phyloP scores from a whole-genome alignment of 2,888 invertebrate genomes.

The Liodrosophila aerea region DNA sequence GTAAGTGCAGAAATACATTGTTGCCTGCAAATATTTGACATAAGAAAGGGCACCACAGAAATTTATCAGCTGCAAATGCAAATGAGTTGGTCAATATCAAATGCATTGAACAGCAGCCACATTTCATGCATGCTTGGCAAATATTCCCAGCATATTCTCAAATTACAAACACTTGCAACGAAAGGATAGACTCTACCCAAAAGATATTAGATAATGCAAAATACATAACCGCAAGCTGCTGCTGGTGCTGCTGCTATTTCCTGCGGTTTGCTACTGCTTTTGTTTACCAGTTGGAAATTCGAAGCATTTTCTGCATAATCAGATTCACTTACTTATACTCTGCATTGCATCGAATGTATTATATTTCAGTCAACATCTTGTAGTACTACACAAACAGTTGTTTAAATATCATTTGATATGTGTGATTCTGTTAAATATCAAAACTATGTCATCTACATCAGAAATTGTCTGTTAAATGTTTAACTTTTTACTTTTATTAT shows the following conservation, averaged over 20 bases:
- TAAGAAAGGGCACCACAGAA: slow-evolving; percentile 44
- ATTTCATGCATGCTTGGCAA: slow-evolving; percentile 63
- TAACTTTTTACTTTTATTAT: too few species aligned
- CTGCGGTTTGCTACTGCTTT: slow-evolving; percentile 35
- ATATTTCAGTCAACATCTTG: too few species aligned
- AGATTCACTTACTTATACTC: slow-evolving; percentile 10
- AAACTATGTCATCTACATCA: too few species aligned
- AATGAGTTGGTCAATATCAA: slow-evolving; percentile 58
- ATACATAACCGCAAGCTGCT: slow-evolving; percentile 37
- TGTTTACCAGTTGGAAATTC: slow-evolving; percentile 25
- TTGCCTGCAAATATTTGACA: slow-evolving; percentile 10
- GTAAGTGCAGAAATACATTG: not conserved
- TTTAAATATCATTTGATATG: too few species aligned
- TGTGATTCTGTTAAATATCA: too few species aligned
- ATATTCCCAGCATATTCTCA: slow-evolving; percentile 10
- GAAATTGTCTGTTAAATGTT: too few species aligned
- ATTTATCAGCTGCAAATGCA: slow-evolving; percentile 40
- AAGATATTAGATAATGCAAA: slow-evolving; percentile 34
- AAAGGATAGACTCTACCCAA: slow-evolving; percentile 15
- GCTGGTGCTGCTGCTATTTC: slow-evolving; percentile 11
- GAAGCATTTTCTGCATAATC: slow-evolving; percentile 25
- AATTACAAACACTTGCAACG: slow-evolving; percentile 13
- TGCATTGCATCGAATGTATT: not conserved
- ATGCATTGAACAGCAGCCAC: slow-evolving; percentile 44
- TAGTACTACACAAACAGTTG: too few species aligned